Percentiles rank a stretch among this genome's conserved stretches.
These are phyloP conservation scores for Atta cephalotes DNA, from an alignment of 1,140 invertebrate species.

Conservation along the genomic window DNA sequence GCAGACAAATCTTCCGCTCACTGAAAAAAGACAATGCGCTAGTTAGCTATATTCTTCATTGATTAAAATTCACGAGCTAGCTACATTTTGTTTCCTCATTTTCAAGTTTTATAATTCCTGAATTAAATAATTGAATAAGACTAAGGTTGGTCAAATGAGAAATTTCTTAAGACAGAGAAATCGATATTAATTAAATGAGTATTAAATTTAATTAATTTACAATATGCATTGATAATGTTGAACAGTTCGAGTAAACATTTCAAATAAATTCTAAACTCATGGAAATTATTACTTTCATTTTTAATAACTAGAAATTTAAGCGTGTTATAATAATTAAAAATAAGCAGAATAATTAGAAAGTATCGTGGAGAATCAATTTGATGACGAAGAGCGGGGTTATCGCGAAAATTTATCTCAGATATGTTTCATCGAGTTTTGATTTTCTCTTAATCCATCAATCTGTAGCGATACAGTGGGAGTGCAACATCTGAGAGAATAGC, in stretches of 20 bases:
- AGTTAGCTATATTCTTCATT: not conserved
- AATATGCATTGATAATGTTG: not conserved
- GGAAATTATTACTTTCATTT: not conserved
- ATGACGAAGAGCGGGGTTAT: not conserved
- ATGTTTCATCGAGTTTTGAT: constrained; percentile 8
- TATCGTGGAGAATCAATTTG: not conserved
- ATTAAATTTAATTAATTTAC: not conserved
- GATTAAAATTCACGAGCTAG: not conserved
- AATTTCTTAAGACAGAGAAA: not conserved
- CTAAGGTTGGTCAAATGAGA: not conserved
- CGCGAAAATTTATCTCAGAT: not conserved
- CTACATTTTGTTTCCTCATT: not conserved
- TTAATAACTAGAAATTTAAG: too few relatives aligned
- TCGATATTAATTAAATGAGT: not conserved
- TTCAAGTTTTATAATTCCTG: not conserved
- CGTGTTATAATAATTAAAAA: not conserved
- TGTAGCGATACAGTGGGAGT: not conserved
- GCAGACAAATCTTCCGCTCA: not conserved
- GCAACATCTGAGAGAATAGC: constrained; percentile 18
- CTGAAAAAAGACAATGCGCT: constrained; percentile 10
- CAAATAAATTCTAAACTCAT: not conserved
- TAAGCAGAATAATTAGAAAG: not conserved
- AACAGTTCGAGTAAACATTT: not conserved
- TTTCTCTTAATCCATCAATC: constrained; percentile 11
- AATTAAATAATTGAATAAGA: not conserved